Percentiles rank a stretch among this genome's conserved stretches.
phyloP scores from a whole-genome alignment of 2,888 invertebrate species.

The Cryptocephalus moraei region DNA sequence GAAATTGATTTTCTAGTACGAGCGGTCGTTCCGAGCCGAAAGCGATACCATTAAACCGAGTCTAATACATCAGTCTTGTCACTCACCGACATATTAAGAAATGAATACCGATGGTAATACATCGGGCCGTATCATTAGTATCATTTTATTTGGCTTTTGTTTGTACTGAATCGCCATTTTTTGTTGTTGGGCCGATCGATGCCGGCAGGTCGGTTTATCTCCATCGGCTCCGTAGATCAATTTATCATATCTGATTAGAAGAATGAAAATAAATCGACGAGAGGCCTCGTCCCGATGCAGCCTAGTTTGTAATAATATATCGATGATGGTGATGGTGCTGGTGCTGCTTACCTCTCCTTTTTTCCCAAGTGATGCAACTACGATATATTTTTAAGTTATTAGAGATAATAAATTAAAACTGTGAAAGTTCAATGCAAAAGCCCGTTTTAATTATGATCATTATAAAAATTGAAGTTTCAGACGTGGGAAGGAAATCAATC shows the following conservation, averaged over 20 bases:
- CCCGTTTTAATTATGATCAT: too few species aligned
- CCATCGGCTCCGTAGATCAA: slow-evolving; percentile 9
- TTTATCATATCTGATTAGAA: slow-evolving; percentile 12
- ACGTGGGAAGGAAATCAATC: too few species aligned
- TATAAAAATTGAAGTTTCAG: too few species aligned
- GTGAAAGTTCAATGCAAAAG: too few species aligned
- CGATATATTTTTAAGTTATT: too few species aligned
- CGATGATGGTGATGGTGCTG: too few species aligned
- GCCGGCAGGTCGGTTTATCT: slow-evolving; percentile 6
- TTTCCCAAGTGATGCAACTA: too few species aligned
- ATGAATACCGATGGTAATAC: slow-evolving; percentile 20
- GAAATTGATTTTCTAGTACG: too few species aligned
- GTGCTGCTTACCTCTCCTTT: too few species aligned
- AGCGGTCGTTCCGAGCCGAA: background rate
- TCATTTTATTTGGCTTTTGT: slow-evolving; percentile 14
- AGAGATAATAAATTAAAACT: too few species aligned
- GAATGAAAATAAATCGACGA: slow-evolving; percentile 7
- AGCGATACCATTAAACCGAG: background rate
- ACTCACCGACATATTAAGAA: slow-evolving; percentile 23
- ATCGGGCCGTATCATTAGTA: slow-evolving; percentile 14
- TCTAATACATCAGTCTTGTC: slow-evolving; percentile 15
- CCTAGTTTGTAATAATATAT: background rate
- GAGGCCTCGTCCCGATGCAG: slow-evolving; percentile 1
- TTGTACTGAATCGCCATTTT: slow-evolving; percentile 8
- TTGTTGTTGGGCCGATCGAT: background rate